Conservation (phyloP, 2,888 invertebrate genomes). For the Morpho helenor region DNA sequence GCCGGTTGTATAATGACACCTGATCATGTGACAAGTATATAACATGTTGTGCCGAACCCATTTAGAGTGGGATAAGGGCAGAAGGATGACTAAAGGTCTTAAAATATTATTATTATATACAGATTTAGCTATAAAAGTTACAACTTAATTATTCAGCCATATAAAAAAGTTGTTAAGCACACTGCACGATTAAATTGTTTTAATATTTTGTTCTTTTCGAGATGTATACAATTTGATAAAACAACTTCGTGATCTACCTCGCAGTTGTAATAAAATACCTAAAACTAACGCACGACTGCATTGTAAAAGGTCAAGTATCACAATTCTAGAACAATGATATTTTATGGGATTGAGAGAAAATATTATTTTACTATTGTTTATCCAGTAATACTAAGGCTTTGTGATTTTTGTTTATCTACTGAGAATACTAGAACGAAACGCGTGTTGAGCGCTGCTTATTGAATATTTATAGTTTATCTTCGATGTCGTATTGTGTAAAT, state of each 20-base stretch:
- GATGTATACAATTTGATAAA: slow-evolving; percentile 26
- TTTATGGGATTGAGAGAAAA: slow-evolving; percentile 4
- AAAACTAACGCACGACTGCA: slow-evolving; percentile 23
- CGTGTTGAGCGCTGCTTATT: too few relatives aligned
- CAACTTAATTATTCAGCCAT: not conserved
- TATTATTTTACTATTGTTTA: slow-evolving; percentile 8
- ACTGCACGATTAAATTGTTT: slow-evolving; percentile 17
- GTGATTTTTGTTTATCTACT: too few relatives aligned
- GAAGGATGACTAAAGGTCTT: too few relatives aligned
- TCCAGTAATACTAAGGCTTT: not conserved
- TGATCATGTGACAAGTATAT: too few relatives aligned
- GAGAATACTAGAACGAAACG: too few relatives aligned
- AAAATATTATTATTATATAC: too few relatives aligned
- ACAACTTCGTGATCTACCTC: slow-evolving; percentile 21
- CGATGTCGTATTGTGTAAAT: too few relatives aligned
- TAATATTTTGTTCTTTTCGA: slow-evolving; percentile 14
- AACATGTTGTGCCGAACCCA: too few relatives aligned
- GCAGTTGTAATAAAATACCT: slow-evolving; percentile 21
- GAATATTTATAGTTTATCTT: too few relatives aligned
- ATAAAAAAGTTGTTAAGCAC: slow-evolving; percentile 11
- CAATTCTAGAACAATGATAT: slow-evolving; percentile 12
- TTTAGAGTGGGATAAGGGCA: too few relatives aligned
- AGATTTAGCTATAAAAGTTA: too few relatives aligned
- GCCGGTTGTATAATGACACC: too few relatives aligned
- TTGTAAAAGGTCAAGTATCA: slow-evolving; percentile 23